phyloP scores from a whole-genome alignment of 2,888 invertebrate genomes.

The Xestia c-nigrum region DNA sequence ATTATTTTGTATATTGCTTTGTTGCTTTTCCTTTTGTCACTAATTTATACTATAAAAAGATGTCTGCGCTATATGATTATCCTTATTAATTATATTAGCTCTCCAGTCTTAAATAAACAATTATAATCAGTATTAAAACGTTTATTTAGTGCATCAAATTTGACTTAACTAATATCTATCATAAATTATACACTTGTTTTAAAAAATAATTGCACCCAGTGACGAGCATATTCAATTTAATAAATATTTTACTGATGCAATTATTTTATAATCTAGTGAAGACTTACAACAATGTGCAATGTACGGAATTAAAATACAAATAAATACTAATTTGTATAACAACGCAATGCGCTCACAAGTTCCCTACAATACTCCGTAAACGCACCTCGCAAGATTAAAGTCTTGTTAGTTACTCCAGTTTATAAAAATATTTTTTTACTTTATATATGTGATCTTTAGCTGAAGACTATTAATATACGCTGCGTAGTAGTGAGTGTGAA shows the following conservation, averaged over 20 bases:
- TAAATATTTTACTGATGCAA: constrained; percentile 29
- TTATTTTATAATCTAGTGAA: constrained; percentile 46
- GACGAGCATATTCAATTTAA: neutral
- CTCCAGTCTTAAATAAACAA: neutral
- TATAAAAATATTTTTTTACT: too few relatives aligned
- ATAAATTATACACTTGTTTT: constrained; percentile 55
- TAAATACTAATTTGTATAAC: constrained; percentile 76
- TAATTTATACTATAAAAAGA: neutral
- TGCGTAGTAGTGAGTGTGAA: too few relatives aligned
- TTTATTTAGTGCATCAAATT: neutral
- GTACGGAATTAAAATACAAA: constrained; percentile 62
- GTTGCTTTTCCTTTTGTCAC: constrained; percentile 57
- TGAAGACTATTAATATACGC: too few relatives aligned
- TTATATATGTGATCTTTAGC: too few relatives aligned
- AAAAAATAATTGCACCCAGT: constrained; percentile 38
- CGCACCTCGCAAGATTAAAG: too few relatives aligned
- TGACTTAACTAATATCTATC: constrained; percentile 29
- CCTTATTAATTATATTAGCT: neutral
- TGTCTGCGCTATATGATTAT: neutral
- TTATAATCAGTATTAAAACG: neutral
- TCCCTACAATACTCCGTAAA: neutral
- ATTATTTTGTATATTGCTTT: constrained; percentile 76
- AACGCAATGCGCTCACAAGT: constrained; percentile 53
- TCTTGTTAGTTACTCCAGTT: too few relatives aligned
- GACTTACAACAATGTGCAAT: constrained; percentile 28